Evolutionary conservation across 2,797 vertebrate genomes (phyloP), one percentile per base, ranked within the genome.

Genomic region (Mormyrops boulengeri): DNA sequence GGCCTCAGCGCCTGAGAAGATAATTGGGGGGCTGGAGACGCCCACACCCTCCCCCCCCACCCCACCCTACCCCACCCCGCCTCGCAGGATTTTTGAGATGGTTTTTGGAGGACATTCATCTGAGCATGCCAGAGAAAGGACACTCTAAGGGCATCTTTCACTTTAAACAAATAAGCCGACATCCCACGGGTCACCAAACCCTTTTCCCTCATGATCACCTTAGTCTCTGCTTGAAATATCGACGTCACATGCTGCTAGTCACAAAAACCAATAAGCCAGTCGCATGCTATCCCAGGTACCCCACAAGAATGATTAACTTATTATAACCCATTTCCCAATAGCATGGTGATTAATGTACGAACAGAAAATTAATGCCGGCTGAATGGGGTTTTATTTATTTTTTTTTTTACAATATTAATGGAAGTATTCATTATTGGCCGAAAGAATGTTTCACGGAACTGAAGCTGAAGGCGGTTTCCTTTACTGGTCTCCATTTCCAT

Each of bases 381-480:
- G 52, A 84, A 88, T 88, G 41, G 84, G 26, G 82, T 22, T 50
- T 85, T 82, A 47, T 57, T 26, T 38, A 11, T 38, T 80, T 84
- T 57, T 55, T 55, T 88, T 60, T 80, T 44, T 8, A 84, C 88
- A 85, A 85, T 84, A 90, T 90, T 88, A 88, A 90, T 90, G 80
- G 80, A 90, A 88, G 77, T 69, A 77, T 88, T 77, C 62, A 77
- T 77, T 88, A 69, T 4, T 49, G 49, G 88, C 82, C 82, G 49
- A 88, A 50, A 53, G 82, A 85, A 73, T 90, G 60, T 88, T 57
- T 90, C 80, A 90, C 3, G n/a, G 57, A 50, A 60, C 44, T 85
- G 62, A 90, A 53, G 50, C 57, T 49, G 19, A 55, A 86, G 52
- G 52, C 9, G 8, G 47, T 1, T 47, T 19, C 88, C 60, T 57